Conservation (phyloP, 2,113 vertebrate species). For the Colinus virginianus region DNA sequence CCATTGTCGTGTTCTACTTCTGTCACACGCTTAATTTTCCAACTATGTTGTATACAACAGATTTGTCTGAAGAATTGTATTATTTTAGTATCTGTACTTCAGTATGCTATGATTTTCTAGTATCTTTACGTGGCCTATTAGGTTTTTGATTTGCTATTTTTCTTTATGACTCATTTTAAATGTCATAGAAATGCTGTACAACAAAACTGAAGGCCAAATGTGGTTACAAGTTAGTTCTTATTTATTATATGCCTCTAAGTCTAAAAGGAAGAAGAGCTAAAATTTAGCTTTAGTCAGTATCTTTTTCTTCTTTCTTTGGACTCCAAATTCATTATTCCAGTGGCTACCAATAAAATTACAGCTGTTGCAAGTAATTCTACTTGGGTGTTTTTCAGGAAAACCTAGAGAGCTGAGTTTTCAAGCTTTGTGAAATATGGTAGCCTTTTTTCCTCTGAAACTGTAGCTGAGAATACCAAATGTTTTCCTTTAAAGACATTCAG, state of each 20-base stretch:
- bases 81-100: background rate
- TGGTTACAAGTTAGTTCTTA: background rate
- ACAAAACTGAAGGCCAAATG: background rate
- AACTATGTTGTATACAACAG: background rate
- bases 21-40: background rate
- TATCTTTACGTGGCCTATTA: background rate
- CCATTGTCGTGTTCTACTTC: background rate
- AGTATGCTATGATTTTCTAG: background rate
- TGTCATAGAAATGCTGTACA: background rate
- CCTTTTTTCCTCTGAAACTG: too few relatives aligned
- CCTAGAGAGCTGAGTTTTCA: background rate
- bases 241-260: background rate
- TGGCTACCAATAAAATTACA: background rate
- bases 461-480: background rate
- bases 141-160: background rate
- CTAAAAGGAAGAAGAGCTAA: background rate
- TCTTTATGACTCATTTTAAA: background rate
- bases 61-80: background rate
- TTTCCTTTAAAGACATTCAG: background rate
- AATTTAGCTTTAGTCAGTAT: background rate
- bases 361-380: background rate
- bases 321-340: background rate
- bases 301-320: background rate
- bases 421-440: background rate
- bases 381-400: background rate